A percentile compares a stretch with the other conserved stretches of the same genome.
phyloP scores from a whole-genome alignment of 2,797 vertebrate species.

The Spizella passerina region DNA sequence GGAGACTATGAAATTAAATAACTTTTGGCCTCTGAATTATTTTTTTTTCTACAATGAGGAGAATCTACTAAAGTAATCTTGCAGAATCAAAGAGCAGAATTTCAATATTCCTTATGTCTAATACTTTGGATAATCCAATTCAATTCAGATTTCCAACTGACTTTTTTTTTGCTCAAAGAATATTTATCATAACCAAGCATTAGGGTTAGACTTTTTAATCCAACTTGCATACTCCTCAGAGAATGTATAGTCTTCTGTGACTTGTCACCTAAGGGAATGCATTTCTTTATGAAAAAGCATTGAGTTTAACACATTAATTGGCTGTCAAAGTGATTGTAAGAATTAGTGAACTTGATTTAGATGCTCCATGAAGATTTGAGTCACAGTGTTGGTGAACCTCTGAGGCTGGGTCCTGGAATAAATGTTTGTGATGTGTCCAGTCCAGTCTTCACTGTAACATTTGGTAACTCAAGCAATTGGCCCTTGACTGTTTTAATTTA shows the following conservation, averaged over 20 bases:
- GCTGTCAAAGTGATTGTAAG: neutral
- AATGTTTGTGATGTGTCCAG: neutral
- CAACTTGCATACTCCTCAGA: neutral
- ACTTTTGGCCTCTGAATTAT: neutral
- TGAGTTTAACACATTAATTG: neutral
- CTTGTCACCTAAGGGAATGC: neutral
- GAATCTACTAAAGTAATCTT: neutral
- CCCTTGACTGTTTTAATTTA: constrained; percentile 25
- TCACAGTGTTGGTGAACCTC: neutral
- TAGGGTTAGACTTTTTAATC: neutral
- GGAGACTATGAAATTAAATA: neutral
- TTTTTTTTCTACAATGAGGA: neutral
- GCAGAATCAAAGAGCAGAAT: neutral
- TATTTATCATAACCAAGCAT: neutral
- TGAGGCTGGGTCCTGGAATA: neutral
- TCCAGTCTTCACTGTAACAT: neutral
- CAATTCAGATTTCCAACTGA: neutral
- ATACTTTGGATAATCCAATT: neutral
- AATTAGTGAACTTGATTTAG: neutral
- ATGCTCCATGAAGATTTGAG: neutral
- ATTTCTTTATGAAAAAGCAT: neutral
- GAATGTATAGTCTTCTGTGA: neutral
- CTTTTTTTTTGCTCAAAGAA: neutral
- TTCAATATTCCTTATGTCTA: neutral
- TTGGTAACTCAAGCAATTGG: neutral